These are phyloP conservation scores for Syngnathus floridae DNA, from an alignment of 2,113 vertebrate genomes.

Conservation along the genomic window DNA sequence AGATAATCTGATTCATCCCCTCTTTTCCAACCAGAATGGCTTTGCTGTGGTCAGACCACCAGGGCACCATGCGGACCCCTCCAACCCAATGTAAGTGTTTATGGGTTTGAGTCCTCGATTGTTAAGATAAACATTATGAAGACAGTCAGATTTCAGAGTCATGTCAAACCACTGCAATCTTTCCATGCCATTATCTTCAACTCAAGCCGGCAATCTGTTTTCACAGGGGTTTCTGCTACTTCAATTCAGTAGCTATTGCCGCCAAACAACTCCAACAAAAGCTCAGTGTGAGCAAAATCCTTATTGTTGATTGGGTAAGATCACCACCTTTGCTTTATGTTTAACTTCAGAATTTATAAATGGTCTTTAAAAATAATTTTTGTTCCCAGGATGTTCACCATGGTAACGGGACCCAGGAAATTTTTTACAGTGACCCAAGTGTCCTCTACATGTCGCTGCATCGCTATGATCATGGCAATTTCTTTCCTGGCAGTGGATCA, in stretches of 20 bases:
- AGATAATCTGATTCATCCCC: slow-evolving; percentile 6
- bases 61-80: slow-evolving; percentile 84
- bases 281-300: slow-evolving; percentile 82
- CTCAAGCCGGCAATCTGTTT: slow-evolving; percentile 1
- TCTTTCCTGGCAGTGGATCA: slow-evolving; percentile 88
- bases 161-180: not conserved
- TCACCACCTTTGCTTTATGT: not conserved
- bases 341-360: not conserved
- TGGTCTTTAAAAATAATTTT: not conserved
- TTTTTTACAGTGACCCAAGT: slow-evolving; percentile 84
- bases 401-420: slow-evolving; percentile 87
- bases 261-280: slow-evolving; percentile 79
- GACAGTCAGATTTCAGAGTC: not conserved
- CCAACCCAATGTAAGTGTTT: slow-evolving; percentile 83
- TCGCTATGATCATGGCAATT: slow-evolving; percentile 86
- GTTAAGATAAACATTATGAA: not conserved
- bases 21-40: slow-evolving; percentile 75
- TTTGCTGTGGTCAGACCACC: slow-evolving; percentile 89
- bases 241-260: slow-evolving; percentile 90
- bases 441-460: slow-evolving; percentile 90
- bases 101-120: not conserved
- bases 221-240: slow-evolving; percentile 87
- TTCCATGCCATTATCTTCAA: not conserved
- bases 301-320: slow-evolving; percentile 94
- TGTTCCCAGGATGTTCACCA: slow-evolving; percentile 83